Evolutionary conservation across 92 coral and sea anemone genomes (phyloP).

Genomic region (Micromussa lordhowensis): DNA sequence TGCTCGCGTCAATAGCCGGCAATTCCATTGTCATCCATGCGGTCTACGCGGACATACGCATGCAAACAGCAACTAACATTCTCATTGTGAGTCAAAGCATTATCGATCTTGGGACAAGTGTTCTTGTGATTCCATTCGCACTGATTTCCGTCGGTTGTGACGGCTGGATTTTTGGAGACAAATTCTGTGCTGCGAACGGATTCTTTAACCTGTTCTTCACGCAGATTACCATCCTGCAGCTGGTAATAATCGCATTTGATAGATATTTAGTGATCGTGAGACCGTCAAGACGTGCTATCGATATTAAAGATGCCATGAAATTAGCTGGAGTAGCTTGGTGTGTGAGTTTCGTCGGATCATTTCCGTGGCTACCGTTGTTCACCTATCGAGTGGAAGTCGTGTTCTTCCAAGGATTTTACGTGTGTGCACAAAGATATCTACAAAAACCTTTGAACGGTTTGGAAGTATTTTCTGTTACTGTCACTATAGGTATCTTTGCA

Average conservation of each 20-base stretch:
- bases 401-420: conserved; percentile 76
- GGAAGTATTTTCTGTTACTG: conserved; percentile 35
- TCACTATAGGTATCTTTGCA: conserved; percentile 35
- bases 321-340: conserved; percentile 57
- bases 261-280: conserved; percentile 77
- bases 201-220: conserved; percentile 87
- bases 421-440: conserved; percentile 64
- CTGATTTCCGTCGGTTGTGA: conserved; percentile 67
- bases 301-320: conserved; percentile 41
- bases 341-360: conserved; percentile 53
- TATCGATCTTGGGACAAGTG: conserved; percentile 76
- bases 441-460: conserved; percentile 45
- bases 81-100: conserved; percentile 76
- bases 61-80: conserved; percentile 75
- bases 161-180: conserved; percentile 74
- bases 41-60: conserved; percentile 55
- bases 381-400: conserved; percentile 57
- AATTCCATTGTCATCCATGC: conserved; percentile 62
- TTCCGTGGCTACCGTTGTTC: conserved; percentile 74
- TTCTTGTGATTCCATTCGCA: conserved; percentile 73
- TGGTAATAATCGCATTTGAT: conserved; percentile 72
- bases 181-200: conserved; percentile 48
- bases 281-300: conserved; percentile 27
- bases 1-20: conserved; percentile 61
- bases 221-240: conserved; percentile 68